Evolutionary conservation across 1,140 invertebrate genomes (phyloP).

Genomic region (Bombus waltoni): DNA sequence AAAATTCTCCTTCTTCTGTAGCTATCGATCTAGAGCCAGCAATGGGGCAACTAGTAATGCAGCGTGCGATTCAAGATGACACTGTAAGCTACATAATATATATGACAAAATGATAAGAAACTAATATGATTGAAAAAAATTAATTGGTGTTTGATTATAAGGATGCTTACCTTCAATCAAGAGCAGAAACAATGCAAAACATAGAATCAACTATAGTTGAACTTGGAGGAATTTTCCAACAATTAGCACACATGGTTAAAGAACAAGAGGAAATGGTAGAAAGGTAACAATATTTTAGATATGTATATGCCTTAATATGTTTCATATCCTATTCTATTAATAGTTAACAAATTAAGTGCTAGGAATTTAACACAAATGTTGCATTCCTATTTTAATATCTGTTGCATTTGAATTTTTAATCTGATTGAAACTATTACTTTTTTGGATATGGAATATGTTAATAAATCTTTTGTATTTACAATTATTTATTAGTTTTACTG

Average conservation of each 20-base stretch:
- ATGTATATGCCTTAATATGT: background rate
- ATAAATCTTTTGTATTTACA: background rate
- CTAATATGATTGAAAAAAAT: background rate
- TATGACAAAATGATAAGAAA: background rate
- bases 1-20: constrained; percentile 86
- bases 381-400: background rate
- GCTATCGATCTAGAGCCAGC: constrained; percentile 89
- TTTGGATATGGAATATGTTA: background rate
- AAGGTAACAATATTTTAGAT: constrained; percentile 83
- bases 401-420: background rate
- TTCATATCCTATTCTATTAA: background rate
- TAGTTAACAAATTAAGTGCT: background rate
- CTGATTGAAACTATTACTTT: background rate
- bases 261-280: constrained; percentile 99
- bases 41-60: constrained; percentile 82
- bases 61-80: constrained; percentile 91
- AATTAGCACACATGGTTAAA: constrained; percentile 99
- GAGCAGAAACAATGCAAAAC: constrained; percentile 99
- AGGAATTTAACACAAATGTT: too few relatives aligned
- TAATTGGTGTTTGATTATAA: constrained; percentile 69
- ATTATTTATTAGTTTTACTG: background rate
- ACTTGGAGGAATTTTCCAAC: constrained; percentile 98
- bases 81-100: constrained; percentile 81
- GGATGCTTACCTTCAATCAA: constrained; percentile 94
- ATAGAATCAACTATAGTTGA: constrained; percentile 99